A percentile compares a stretch with the other conserved stretches of the same genome.
These are phyloP conservation scores for Nemapogon koenigi DNA, from an alignment of 2,888 invertebrate genomes.

Conservation along the genomic window DNA sequence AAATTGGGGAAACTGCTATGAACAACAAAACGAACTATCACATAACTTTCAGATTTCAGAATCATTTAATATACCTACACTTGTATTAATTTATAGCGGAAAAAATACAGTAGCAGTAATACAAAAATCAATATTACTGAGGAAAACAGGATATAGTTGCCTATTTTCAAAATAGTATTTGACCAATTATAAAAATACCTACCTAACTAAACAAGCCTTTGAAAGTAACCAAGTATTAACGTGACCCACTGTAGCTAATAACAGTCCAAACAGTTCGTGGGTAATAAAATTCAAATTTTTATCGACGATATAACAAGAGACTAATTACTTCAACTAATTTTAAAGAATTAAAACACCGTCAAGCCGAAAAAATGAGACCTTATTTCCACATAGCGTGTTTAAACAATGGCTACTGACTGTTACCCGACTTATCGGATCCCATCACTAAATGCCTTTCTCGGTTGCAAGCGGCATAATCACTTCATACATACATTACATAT, in stretches of 20 bases:
- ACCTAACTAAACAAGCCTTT: constrained; percentile 2
- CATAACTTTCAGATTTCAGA: too few relatives aligned
- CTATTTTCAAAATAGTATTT: too few relatives aligned
- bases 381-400: constrained; percentile 48
- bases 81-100: too few relatives aligned
- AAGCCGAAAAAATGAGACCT: constrained; percentile 7
- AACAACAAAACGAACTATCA: too few relatives aligned
- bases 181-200: too few relatives aligned
- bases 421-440: constrained; percentile 41
- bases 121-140: too few relatives aligned
- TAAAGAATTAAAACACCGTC: constrained; percentile 5
- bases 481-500: constrained; percentile 25
- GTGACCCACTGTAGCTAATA: too few relatives aligned
- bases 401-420: constrained; percentile 58
- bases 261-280: not conserved
- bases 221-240: not conserved
- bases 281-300: constrained; percentile 4
- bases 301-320: constrained; percentile 4
- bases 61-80: too few relatives aligned
- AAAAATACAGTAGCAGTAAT: too few relatives aligned
- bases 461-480: constrained; percentile 25
- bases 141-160: too few relatives aligned
- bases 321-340: constrained; percentile 3
- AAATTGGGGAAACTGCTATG: too few relatives aligned
- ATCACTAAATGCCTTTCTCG: constrained; percentile 54